phyloP scores from a whole-genome alignment of 2,797 vertebrate species.

The Anguilla obscura region DNA sequence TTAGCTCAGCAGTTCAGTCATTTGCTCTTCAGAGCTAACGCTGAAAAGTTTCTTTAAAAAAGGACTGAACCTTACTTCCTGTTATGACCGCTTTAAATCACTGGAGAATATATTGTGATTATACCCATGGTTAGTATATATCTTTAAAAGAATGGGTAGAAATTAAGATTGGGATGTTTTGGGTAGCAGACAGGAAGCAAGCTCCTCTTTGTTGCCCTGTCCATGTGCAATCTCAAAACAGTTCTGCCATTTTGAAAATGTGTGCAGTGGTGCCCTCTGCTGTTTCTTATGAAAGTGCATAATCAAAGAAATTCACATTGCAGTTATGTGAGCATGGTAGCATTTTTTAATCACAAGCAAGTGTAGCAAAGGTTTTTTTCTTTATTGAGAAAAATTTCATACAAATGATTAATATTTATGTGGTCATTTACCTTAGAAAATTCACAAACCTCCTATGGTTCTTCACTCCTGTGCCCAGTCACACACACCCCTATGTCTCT shows the following conservation, averaged over 20 bases:
- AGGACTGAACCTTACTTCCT: not conserved
- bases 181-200: not conserved
- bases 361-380: not conserved
- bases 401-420: not conserved
- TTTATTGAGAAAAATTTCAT: slow-evolving; percentile 4
- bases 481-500: not conserved
- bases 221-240: too few relatives aligned
- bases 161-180: not conserved
- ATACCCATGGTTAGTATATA: not conserved
- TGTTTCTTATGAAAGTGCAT: not conserved
- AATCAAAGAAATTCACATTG: not conserved
- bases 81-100: too few relatives aligned
- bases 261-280: not conserved
- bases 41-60: not conserved
- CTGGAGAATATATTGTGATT: not conserved
- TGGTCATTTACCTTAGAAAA: slow-evolving; percentile 11
- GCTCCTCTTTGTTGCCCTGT: not conserved
- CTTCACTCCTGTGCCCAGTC: not conserved
- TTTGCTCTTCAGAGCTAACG: not conserved
- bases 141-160: not conserved
- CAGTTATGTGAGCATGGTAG: not conserved
- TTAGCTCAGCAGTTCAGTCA: not conserved
- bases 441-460: not conserved
- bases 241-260: not conserved
- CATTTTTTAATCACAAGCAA: not conserved